Conservation (phyloP, 2,797 vertebrate species). For the Falco cherrug region DNA sequence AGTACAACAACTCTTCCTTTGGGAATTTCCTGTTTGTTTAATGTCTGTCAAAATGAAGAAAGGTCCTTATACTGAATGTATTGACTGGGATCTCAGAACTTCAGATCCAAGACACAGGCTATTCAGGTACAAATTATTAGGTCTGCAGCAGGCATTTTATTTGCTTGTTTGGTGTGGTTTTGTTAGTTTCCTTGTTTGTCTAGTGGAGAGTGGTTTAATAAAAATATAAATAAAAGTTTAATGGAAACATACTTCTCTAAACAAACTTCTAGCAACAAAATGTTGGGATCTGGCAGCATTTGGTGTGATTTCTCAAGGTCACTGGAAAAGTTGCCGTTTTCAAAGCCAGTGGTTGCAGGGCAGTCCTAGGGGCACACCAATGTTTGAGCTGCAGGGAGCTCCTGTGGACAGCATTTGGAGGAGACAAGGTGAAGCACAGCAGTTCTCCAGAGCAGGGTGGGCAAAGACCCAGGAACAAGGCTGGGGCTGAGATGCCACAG, state of each 20-base stretch:
- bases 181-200: background rate
- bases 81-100: background rate
- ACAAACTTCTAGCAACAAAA: background rate
- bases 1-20: background rate
- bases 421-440: background rate
- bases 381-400: background rate
- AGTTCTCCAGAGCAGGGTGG: no score
- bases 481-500: background rate
- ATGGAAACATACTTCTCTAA: background rate
- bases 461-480: background rate
- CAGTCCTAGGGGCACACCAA: background rate
- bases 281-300: background rate
- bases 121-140: background rate
- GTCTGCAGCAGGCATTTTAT: background rate
- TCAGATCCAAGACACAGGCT: background rate
- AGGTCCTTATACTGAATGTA: background rate
- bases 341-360: background rate
- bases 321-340: background rate
- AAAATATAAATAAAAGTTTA: background rate
- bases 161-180: background rate
- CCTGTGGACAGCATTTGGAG: background rate
- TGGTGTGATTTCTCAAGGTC: background rate
- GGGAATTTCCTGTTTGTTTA: background rate
- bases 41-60: background rate
- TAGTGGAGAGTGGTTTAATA: background rate